phyloP scores from a whole-genome alignment of 92 coral and sea anemone species.

The Palythoa grandiflora region DNA sequence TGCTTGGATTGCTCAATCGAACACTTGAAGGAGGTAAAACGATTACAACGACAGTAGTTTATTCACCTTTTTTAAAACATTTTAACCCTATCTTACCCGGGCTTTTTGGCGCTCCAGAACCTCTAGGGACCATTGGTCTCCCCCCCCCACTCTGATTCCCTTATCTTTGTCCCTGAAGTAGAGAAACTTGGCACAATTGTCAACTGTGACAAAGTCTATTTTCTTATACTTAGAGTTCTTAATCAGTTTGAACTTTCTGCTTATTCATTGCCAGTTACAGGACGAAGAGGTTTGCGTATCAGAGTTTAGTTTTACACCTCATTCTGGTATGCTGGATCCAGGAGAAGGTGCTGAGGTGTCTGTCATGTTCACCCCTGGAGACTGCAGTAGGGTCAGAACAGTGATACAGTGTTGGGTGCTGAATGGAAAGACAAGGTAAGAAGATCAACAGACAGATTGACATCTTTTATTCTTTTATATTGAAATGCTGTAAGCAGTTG shows the following conservation, averaged over 20 bases:
- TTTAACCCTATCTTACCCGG: too few species aligned
- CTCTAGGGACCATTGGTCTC: too few species aligned
- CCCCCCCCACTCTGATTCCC: too few species aligned
- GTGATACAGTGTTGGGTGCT: conserved; percentile 83
- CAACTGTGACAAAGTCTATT: too few species aligned
- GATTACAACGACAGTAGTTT: neutral
- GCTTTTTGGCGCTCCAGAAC: too few species aligned
- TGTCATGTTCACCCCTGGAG: conserved; percentile 73
- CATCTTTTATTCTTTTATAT: neutral
- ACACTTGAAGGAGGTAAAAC: conserved; percentile 42
- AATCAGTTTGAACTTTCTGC: neutral
- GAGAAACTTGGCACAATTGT: too few species aligned
- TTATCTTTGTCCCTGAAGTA: too few species aligned
- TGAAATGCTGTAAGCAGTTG: neutral
- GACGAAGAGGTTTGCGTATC: conserved; percentile 53
- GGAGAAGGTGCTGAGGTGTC: conserved; percentile 65
- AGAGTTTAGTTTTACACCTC: conserved; percentile 87
- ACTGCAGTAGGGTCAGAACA: conserved; percentile 82
- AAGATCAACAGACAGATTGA: neutral
- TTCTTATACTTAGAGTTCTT: neutral
- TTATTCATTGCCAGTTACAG: conserved; percentile 18
- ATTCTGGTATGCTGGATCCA: conserved; percentile 77
- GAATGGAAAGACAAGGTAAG: conserved; percentile 81
- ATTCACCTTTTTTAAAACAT: too few species aligned
- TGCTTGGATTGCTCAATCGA: conserved; percentile 64